phyloP scores from a whole-genome alignment of 2,797 vertebrate species.

The Aphelocoma californica region DNA sequence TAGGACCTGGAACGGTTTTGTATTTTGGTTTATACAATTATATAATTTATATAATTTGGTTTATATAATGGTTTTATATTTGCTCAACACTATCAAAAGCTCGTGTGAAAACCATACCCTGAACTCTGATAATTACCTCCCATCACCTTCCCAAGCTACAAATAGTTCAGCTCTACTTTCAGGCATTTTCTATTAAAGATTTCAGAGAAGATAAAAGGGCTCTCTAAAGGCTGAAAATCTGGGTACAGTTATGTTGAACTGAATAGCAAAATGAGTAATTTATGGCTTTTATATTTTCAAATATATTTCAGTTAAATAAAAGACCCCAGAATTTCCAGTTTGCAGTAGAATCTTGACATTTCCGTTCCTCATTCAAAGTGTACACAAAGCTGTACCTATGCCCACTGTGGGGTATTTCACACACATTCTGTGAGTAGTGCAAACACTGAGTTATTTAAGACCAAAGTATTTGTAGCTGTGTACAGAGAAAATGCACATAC shows the following conservation, averaged over 20 bases:
- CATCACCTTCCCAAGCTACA: not conserved
- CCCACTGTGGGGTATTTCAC: not conserved
- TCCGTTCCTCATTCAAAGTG: not conserved
- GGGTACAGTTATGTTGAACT: not conserved
- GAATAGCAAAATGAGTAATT: not conserved
- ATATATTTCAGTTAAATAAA: not conserved
- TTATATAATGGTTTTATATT: not conserved
- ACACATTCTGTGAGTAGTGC: not conserved
- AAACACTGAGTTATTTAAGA: constrained; percentile 25
- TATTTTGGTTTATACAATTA: not conserved
- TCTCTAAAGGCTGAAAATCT: not conserved
- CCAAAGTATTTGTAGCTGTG: not conserved
- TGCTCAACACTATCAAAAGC: not conserved
- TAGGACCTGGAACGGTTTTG: not conserved
- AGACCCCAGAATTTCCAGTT: not conserved
- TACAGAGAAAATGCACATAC: not conserved
- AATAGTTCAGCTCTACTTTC: not conserved
- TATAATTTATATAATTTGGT: not conserved
- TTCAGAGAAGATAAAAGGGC: not conserved
- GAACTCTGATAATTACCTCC: not conserved
- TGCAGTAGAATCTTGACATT: not conserved
- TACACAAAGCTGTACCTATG: not conserved
- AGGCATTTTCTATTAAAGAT: not conserved
- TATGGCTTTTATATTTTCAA: not conserved
- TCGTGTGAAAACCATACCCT: not conserved